Conservation (phyloP, 2,113 vertebrate genomes). For the Platycercus adscitus region DNA sequence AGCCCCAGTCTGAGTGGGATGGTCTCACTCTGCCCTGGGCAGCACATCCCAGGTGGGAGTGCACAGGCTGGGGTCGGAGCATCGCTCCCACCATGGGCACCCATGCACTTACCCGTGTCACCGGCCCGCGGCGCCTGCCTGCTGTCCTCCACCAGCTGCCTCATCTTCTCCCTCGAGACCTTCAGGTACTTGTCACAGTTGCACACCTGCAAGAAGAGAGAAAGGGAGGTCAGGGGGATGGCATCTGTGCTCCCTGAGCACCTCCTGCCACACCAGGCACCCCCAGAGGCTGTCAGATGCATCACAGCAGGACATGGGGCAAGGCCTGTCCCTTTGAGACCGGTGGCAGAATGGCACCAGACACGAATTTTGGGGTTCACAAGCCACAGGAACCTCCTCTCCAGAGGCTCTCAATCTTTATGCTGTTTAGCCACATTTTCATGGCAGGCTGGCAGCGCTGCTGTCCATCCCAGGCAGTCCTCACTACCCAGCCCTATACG, state of each 20-base stretch:
- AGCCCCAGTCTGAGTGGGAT: accelerated
- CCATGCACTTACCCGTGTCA: not conserved
- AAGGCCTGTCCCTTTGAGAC: not conserved
- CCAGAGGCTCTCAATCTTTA: not conserved
- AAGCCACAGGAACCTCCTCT: not conserved
- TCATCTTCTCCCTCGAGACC: conserved; percentile 78
- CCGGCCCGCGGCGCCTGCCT: not conserved
- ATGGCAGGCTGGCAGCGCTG: not conserved
- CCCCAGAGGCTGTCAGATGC: accelerated
- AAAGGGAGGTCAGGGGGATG: not conserved
- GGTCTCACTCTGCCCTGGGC: accelerated
- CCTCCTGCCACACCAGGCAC: not conserved
- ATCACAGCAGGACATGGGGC: not conserved
- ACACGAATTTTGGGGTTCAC: not conserved
- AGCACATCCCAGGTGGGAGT: not conserved
- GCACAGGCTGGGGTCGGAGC: accelerated
- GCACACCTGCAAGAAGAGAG: conserved; percentile 74
- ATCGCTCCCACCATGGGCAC: accelerated
- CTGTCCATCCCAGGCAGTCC: not conserved
- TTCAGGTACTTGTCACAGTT: conserved; percentile 84
- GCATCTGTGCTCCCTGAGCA: accelerated
- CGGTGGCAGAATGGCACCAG: not conserved
- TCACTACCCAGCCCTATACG: not conserved
- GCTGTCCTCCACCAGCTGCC: conserved; percentile 66
- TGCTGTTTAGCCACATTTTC: not conserved